Evolutionary conservation across 2,888 invertebrate genomes (phyloP), one percentile per base, ranked within the genome.

Genomic region (Drosophila affinis): DNA sequence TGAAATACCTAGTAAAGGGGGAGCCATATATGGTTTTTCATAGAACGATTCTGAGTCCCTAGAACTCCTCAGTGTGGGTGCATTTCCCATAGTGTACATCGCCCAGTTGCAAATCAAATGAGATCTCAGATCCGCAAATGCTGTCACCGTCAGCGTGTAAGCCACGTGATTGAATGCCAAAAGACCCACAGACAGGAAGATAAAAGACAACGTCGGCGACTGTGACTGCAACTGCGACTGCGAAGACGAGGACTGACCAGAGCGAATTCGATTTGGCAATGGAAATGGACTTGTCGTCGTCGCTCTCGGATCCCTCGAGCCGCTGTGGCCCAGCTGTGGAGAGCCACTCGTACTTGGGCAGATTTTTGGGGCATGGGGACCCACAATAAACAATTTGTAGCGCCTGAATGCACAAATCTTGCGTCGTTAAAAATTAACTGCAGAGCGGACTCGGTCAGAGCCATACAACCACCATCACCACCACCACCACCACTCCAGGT

Each of bases 341-440:
- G 49, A 51, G 10, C 14, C 17, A n/a, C 18, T 45, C 29, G 34
- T 62, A 48, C 49, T 34, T 39, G 12, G 12, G 10, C 54, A 39
- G 46, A 53, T 21, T 64, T 75, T 71, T 51, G 72, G 72, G 63
- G 76, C 75, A 85, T 70, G 78, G 72, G 75, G 82, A 70, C 79
- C 68, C 72, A 88, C 88, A 84, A 84, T 84, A 84, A 84, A 84
- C 84, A 88, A 85, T 85, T 85, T 88, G 84, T 71, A 88, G 88
- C 88, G 88, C 84, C 84, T 88, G 87, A 85, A 83, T 85, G 88
- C 88, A 86, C 88, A 83, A 83, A 87, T 87, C 82, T 85, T 73
- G 83, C 72, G 80, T 83, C 83, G 83, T 83, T 83, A 83, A 83
- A 83, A 85, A 82, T 83, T 87, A 87, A 83, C 70, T 82, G 88